A percentile compares a stretch with the other conserved stretches of the same genome.
These are phyloP conservation scores for Baronia brevicornis DNA, from an alignment of 2,888 invertebrate genomes.

Conservation along the genomic window DNA sequence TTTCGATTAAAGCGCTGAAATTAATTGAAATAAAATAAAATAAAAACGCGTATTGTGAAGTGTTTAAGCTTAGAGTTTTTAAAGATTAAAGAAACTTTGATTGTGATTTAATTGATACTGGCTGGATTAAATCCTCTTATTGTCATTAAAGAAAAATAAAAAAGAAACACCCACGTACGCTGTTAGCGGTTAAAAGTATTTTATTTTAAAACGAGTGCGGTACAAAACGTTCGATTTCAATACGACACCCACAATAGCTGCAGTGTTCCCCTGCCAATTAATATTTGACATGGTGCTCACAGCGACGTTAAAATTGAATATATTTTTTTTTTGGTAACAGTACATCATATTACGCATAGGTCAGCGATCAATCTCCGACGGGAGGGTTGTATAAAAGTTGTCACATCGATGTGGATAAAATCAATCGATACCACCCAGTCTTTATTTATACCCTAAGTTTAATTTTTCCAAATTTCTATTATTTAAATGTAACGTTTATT, in stretches of 20 bases:
- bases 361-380: slow-evolving; percentile 35
- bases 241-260: slow-evolving; percentile 40
- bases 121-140: too few relatives aligned
- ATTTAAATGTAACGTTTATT: too few relatives aligned
- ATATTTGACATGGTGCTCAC: slow-evolving; percentile 68
- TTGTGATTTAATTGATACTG: too few relatives aligned
- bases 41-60: too few relatives aligned
- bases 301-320: slow-evolving; percentile 55
- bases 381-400: slow-evolving; percentile 4
- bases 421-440: slow-evolving; percentile 2
- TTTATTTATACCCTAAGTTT: slow-evolving; percentile 3
- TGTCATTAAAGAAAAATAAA: too few relatives aligned
- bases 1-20: too few relatives aligned
- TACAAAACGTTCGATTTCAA: slow-evolving; percentile 54
- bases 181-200: slow-evolving; percentile 58
- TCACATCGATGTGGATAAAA: slow-evolving; percentile 8
- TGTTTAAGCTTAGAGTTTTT: too few relatives aligned
- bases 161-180: slow-evolving; percentile 58
- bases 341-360: slow-evolving; percentile 31
- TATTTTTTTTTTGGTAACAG: slow-evolving; percentile 40
- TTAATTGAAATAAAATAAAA: too few relatives aligned
- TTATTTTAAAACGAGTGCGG: slow-evolving; percentile 53
- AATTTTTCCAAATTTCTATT: too few relatives aligned
- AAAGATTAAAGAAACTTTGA: too few relatives aligned
- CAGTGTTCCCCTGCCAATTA: slow-evolving; percentile 70